Evolutionary conservation across 1,140 invertebrate genomes (phyloP), one percentile per base, ranked within the genome.

Genomic region (Cyclargus thomasi): DNA sequence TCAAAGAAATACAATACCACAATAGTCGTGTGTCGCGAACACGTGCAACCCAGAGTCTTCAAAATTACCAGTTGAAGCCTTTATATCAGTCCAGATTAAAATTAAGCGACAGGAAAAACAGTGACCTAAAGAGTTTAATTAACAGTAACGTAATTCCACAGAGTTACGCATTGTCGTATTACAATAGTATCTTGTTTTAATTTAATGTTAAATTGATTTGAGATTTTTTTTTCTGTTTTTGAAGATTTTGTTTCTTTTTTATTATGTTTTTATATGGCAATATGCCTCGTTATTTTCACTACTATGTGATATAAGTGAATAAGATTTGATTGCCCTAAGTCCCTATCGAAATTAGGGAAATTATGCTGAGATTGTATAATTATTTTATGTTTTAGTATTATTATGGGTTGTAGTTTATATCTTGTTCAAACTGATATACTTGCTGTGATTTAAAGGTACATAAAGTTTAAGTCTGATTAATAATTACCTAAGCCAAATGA

Each of bases 1-100:
- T 65, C n/a, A 65, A 65, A 65, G 64, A 65, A 65, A 65, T 65
- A 53, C 2, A 65, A 55, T 65, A 22, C 64, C n/a, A 55, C 23
- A 65, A 65, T 65, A 65, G 23, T 23, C 64, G 47, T 22, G 22
- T 47, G 23, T 65, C 64, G 18, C 64, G 21, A 10, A 53, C 47
- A 65, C 64, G 47, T 65, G 23, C 39, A 1, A 55, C 2, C 47
- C 11, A 7, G 16, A 65, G 6, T 17, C 47, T 65, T 55, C 17
- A 55, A 55, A 55, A 65, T 55, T 53, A 22, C 47, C 21, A 65
- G n/a, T 17, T 63, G 10, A 63, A 35, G n/a, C 62, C 62, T 35
- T 63, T 63, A 16, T 18, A 63, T 36, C 62, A 63, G 23, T 63
- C 62, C 6, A 63, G 62, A 63, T 36, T 35, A 35, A 63, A 63